Conservation (phyloP, 2,113 vertebrate species). For the Sialia sialis region DNA sequence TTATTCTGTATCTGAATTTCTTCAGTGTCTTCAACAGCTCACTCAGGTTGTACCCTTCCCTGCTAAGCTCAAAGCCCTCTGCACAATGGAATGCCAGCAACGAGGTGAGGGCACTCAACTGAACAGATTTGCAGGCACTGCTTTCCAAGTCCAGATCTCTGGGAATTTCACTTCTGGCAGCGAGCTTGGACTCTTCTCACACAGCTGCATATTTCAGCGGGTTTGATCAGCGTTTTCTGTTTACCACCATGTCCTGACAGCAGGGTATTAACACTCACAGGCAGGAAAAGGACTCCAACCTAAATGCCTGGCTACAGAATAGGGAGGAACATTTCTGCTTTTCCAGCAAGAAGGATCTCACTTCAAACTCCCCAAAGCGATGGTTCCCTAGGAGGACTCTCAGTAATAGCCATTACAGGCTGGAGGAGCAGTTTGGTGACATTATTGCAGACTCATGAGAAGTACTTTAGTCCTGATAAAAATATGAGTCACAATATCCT, state of each 20-base stretch:
- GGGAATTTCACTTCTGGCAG: not conserved
- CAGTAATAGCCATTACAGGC: not conserved
- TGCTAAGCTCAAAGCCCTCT: not conserved
- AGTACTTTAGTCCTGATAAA: not conserved
- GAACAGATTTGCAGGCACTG: not conserved
- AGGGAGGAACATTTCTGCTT: not conserved
- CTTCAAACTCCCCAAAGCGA: not conserved
- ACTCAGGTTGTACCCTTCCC: not conserved
- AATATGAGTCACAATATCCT: not conserved
- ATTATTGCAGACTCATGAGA: not conserved
- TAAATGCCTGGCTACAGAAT: not conserved
- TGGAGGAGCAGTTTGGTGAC: not conserved
- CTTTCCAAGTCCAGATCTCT: not conserved
- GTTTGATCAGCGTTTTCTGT: not conserved
- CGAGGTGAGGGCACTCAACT: accelerated
- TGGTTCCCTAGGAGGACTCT: not conserved
- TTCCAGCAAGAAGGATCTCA: not conserved
- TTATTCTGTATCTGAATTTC: not conserved
- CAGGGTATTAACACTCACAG: not conserved
- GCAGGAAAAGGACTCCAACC: not conserved
- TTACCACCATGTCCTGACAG: not conserved
- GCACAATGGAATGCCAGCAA: not conserved
- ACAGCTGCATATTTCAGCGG: not conserved
- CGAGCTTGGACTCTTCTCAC: not conserved
- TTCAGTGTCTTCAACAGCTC: not conserved